phyloP scores from a whole-genome alignment of 2,888 invertebrate genomes.

The Archips xylosteana region DNA sequence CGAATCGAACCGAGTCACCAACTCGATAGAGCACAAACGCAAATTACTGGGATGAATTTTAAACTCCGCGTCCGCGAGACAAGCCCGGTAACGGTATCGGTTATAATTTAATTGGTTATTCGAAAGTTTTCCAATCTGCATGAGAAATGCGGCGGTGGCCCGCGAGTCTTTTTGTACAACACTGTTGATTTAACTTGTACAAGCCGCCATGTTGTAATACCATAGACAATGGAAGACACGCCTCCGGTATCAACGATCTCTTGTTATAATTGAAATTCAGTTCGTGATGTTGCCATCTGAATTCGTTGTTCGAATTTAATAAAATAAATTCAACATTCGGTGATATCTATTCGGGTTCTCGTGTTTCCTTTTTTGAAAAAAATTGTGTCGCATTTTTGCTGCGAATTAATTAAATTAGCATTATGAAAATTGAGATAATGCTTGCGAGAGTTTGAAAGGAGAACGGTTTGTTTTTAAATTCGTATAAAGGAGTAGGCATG shows the following conservation, averaged over 20 bases:
- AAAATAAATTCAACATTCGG: conserved; percentile 24
- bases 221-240: conserved; percentile 33
- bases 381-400: conserved; percentile 13
- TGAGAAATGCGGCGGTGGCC: conserved; percentile 57
- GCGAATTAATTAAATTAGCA: conserved; percentile 21
- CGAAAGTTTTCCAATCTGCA: conserved; percentile 76
- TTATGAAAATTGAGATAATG: conserved; percentile 24
- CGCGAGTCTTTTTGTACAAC: conserved; percentile 42
- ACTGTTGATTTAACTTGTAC: conserved; percentile 48
- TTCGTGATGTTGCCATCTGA: conserved; percentile 22
- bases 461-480: conserved; percentile 38
- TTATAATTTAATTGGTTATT: conserved; percentile 73
- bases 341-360: conserved; percentile 16
- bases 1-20: conserved; percentile 23
- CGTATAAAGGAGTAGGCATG: conserved; percentile 36
- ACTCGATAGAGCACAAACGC: conserved; percentile 39
- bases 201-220: conserved; percentile 24
- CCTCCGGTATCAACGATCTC: conserved; percentile 25
- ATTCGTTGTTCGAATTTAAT: conserved; percentile 28
- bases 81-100: conserved; percentile 58
- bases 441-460: conserved; percentile 8
- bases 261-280: conserved; percentile 32
- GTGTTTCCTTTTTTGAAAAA: conserved; percentile 16
- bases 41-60: conserved; percentile 43
- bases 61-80: conserved; percentile 47